phyloP scores from a whole-genome alignment of 2,797 vertebrate species.

The Gallinago solitaria region DNA sequence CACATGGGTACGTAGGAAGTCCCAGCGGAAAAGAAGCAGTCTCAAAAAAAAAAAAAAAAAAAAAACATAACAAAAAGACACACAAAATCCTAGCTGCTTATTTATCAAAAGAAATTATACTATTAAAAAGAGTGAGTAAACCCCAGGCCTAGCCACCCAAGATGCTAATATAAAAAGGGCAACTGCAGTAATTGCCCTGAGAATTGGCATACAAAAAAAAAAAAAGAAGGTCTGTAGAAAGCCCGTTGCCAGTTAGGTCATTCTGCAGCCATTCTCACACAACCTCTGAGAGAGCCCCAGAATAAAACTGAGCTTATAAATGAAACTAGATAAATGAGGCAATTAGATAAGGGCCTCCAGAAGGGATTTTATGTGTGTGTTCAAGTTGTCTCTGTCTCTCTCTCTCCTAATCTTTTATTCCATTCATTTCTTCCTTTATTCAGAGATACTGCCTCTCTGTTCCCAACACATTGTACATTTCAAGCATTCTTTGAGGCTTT shows the following conservation, averaged over 20 bases:
- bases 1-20: constrained; percentile 9
- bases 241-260: constrained; percentile 66
- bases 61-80: not conserved
- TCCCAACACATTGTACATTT: constrained; percentile 44
- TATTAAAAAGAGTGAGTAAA: constrained; percentile 59
- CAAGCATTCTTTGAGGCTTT: constrained; percentile 14
- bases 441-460: constrained; percentile 47
- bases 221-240: constrained; percentile 35
- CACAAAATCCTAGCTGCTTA: constrained; percentile 46
- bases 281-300: constrained; percentile 42
- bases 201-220: constrained; percentile 60
- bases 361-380: constrained; percentile 58
- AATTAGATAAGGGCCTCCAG: constrained; percentile 65
- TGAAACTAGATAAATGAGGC: constrained; percentile 67
- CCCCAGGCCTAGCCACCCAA: constrained; percentile 51
- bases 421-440: constrained; percentile 58
- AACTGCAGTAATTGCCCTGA: constrained; percentile 66
- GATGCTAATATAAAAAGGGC: constrained; percentile 60
- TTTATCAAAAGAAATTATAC: constrained; percentile 67
- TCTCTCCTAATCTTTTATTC: constrained; percentile 60
- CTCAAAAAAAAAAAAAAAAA: not conserved
- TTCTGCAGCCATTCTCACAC: constrained; percentile 61
- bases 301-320: constrained; percentile 72
- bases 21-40: constrained; percentile 43
- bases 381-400: constrained; percentile 48